These are phyloP conservation scores for Watsonalla binaria DNA, from an alignment of 2,888 invertebrate species.

Conservation along the genomic window DNA sequence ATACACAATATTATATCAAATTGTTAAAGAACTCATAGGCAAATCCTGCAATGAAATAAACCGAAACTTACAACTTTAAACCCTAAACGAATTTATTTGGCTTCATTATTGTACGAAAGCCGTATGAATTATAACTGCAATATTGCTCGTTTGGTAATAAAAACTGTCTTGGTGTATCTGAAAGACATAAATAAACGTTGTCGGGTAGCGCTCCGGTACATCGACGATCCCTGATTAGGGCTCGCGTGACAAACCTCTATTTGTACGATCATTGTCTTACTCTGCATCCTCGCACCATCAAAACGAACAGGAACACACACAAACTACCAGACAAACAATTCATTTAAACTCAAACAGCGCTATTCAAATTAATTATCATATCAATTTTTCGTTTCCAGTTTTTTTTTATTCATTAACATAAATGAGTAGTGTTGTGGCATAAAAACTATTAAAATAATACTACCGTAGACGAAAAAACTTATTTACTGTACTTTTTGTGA, in stretches of 20 bases:
- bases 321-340: slow-evolving; percentile 24
- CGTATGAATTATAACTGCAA: slow-evolving; percentile 52
- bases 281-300: slow-evolving; percentile 63
- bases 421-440: too few species aligned
- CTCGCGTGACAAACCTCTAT: slow-evolving; percentile 75
- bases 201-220: slow-evolving; percentile 61
- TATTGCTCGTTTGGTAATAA: slow-evolving; percentile 37
- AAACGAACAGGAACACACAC: slow-evolving; percentile 58
- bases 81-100: neutral
- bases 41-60: too few species aligned
- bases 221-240: slow-evolving; percentile 67
- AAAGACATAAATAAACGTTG: slow-evolving; percentile 68
- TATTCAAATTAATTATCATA: slow-evolving; percentile 18
- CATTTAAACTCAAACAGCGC: slow-evolving; percentile 11
- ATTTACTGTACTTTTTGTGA: too few species aligned
- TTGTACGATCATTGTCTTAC: slow-evolving; percentile 74
- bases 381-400: neutral
- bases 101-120: slow-evolving; percentile 4
- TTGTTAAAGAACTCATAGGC: too few species aligned
- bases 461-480: neutral
- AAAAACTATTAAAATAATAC: too few species aligned
- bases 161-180: slow-evolving; percentile 63
- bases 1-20: too few species aligned
- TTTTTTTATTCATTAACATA: neutral
- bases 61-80: too few species aligned